Evolutionary conservation across 2,113 vertebrate species (phyloP).

Genomic region (Phalacrocorax brasilianus): DNA sequence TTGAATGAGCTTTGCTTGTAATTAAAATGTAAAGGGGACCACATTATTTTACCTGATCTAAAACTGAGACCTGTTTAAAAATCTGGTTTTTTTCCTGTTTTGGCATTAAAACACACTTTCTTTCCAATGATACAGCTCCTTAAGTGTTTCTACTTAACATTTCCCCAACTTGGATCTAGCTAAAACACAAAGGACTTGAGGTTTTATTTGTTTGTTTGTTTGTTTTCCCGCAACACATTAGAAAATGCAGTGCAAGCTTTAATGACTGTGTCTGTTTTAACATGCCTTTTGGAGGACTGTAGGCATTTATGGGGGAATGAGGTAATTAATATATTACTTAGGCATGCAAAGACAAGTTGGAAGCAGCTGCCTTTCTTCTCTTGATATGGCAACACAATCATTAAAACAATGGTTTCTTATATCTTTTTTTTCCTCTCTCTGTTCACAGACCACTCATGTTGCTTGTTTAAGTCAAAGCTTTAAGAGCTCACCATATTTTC

Average conservation of each 20-base stretch:
- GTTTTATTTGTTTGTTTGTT: slow-evolving; percentile 61
- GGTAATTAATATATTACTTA: slow-evolving; percentile 47
- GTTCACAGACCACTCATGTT: neutral
- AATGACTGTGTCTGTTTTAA: slow-evolving; percentile 67
- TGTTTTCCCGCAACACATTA: slow-evolving; percentile 53
- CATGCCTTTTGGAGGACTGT: slow-evolving; percentile 58
- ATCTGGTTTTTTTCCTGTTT: neutral
- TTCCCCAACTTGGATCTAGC: slow-evolving; percentile 65
- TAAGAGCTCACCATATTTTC: neutral
- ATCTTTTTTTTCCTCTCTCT: neutral
- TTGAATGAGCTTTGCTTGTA: neutral
- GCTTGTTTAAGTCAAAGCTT: neutral
- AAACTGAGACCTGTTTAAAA: neutral
- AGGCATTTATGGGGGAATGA: slow-evolving; percentile 40
- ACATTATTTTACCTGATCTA: neutral
- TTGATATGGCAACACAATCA: slow-evolving; percentile 48
- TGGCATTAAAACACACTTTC: neutral
- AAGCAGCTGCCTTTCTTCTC: slow-evolving; percentile 39
- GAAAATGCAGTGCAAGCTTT: slow-evolving; percentile 63
- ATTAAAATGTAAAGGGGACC: neutral
- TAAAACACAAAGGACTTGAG: slow-evolving; percentile 55
- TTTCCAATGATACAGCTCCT: slow-evolving; percentile 23
- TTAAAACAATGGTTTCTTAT: slow-evolving; percentile 34
- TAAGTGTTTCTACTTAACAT: slow-evolving; percentile 38
- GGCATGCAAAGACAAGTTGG: slow-evolving; percentile 56